Percentiles rank a stretch among this genome's conserved stretches.
These are phyloP conservation scores for Molanna angustata DNA, from an alignment of 2,888 invertebrate genomes.

Conservation along the genomic window DNA sequence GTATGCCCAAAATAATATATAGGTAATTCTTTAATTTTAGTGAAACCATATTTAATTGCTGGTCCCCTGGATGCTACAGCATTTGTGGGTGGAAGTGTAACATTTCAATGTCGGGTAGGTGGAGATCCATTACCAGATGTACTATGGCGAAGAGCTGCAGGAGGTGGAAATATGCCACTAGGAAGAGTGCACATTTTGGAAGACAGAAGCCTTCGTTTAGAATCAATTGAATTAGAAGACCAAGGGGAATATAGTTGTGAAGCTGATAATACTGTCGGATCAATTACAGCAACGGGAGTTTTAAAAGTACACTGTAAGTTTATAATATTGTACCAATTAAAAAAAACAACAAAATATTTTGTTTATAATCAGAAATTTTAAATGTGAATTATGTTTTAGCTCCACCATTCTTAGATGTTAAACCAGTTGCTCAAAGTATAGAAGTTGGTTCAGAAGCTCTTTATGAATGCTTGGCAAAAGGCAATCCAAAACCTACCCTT, in stretches of 20 bases:
- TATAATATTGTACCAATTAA: too few species aligned
- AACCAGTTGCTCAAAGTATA: constrained; percentile 66
- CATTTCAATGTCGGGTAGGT: constrained; percentile 79
- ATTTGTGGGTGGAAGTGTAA: constrained; percentile 73
- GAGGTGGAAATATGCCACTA: constrained; percentile 75
- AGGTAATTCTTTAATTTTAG: constrained; percentile 47
- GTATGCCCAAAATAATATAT: not conserved
- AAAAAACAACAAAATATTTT: too few species aligned
- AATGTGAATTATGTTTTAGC: too few species aligned
- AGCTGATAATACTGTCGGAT: constrained; percentile 79
- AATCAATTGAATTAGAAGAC: constrained; percentile 70
- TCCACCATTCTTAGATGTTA: constrained; percentile 63
- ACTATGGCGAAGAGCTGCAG: constrained; percentile 73
- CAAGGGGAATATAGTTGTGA: constrained; percentile 83
- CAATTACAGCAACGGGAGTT: constrained; percentile 70
- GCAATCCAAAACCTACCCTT: constrained; percentile 79
- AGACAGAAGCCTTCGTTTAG: constrained; percentile 72
- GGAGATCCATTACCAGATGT: constrained; percentile 80
- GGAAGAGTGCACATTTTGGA: constrained; percentile 76
- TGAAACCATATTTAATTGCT: constrained; percentile 81
- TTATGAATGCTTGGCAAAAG: constrained; percentile 78
- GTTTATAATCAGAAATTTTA: too few species aligned
- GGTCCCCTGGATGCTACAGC: constrained; percentile 79
- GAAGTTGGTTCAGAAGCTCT: constrained; percentile 69
- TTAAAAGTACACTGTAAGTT: constrained; percentile 76